Conservation (phyloP, 2,888 invertebrate genomes). For the Chromoteleia sp. region DNA sequence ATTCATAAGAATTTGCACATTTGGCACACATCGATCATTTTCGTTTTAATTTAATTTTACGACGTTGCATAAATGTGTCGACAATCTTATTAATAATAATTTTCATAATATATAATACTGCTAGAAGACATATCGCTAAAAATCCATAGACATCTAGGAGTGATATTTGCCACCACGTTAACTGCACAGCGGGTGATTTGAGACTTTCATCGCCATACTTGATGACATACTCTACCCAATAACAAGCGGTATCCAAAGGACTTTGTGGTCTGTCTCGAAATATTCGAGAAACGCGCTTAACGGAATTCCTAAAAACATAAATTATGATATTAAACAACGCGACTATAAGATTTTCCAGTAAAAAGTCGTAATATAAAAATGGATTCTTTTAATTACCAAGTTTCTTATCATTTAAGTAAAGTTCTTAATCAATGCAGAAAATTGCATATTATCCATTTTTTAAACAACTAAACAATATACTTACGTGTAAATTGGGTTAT, state of each 20-base stretch:
- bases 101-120: slow-evolving; percentile 32
- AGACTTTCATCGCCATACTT: slow-evolving; percentile 75
- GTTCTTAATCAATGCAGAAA: too few relatives aligned
- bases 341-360: too few relatives aligned
- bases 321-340: neutral
- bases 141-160: slow-evolving; percentile 76
- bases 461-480: slow-evolving; percentile 1
- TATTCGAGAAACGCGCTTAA: slow-evolving; percentile 69
- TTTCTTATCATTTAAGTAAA: too few relatives aligned
- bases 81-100: slow-evolving; percentile 21
- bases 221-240: slow-evolving; percentile 79
- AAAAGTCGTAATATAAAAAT: too few relatives aligned
- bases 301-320: slow-evolving; percentile 51
- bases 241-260: slow-evolving; percentile 76
- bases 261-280: slow-evolving; percentile 78
- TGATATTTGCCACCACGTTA: slow-evolving; percentile 80
- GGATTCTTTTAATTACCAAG: too few relatives aligned
- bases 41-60: too few relatives aligned
- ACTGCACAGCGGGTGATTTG: slow-evolving; percentile 76
- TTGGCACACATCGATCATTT: too few relatives aligned
- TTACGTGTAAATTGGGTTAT: slow-evolving; percentile 77
- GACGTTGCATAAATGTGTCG: neutral
- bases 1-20: too few relatives aligned
- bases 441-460: too few relatives aligned
- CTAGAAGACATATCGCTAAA: slow-evolving; percentile 36